Base-by-base conservation (phyloP, 2,113 vertebrate species). In the Pleuronectes platessa region DNA sequence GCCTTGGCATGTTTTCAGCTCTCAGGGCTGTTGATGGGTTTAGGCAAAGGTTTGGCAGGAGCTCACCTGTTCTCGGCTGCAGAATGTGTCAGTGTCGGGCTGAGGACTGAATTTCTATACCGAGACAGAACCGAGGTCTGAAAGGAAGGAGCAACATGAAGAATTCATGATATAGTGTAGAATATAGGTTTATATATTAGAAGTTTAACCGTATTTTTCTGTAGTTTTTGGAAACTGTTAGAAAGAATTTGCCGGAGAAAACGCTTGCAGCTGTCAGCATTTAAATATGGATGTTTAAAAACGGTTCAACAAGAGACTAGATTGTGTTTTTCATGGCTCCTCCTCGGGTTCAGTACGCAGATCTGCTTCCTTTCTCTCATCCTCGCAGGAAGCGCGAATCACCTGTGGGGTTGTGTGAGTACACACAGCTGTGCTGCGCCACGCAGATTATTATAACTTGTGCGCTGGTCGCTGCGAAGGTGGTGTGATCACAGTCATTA, bases 401-500 rank as follows among this genome's bases (percentile, higher is more conserved):
- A 88, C 81, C 76, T 87, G 81, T 69, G 75, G 4, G 17, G 62
- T 62, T 70, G 66, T 67, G 63, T 68, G 54, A 54, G 20, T 65
- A 61, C 47, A 40, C 67, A 61, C 67, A 59, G 69, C 37, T 14
- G 65, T 61, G 71, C 74, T 85, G 74, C 66, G 74, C 61, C 68
- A 72, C 3, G 5, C 63, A 61, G 80, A 83, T 91, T 92, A 93
- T 94, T 93, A 93, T 86, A 89, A 89, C 88, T 92, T 75, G 81
- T 79, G 77, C 59, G 62, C 76, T 73, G 80, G 80, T 74, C 83
- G 80, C 71, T 80, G 81, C 31, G 68, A 91, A 77, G 76, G 81
- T 89, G 82, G 92, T 92, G 93, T 94, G 93, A 94, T 94, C 92
- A 94, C 91, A 94, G 92, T 93, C 88, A 93, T 94, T 93, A 94